phyloP scores from a whole-genome alignment of 2,113 vertebrate genomes.

The Festucalex cinctus region DNA sequence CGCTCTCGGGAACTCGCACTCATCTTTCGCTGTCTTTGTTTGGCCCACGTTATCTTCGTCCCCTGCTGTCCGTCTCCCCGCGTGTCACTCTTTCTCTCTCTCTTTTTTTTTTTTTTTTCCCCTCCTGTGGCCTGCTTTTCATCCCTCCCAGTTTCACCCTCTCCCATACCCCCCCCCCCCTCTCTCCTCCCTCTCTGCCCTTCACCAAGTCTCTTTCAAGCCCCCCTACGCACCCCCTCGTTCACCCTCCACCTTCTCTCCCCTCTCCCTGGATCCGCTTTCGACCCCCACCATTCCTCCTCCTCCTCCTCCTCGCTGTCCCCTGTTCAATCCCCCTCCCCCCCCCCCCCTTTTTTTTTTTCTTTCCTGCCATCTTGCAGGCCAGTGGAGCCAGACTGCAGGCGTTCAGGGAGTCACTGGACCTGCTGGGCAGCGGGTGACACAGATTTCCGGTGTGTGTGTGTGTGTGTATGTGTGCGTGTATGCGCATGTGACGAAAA shows the following conservation, averaged over 20 bases:
- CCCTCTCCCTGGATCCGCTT: slow-evolving; percentile 51
- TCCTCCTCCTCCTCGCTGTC: slow-evolving; percentile 25
- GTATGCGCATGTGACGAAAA: slow-evolving; percentile 17
- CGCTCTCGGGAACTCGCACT: slow-evolving; percentile 33
- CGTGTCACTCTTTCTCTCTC: slow-evolving; percentile 45
- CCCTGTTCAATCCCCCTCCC: slow-evolving; percentile 30
- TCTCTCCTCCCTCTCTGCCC: slow-evolving; percentile 34
- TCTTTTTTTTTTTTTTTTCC: too few relatives aligned
- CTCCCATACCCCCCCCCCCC: slow-evolving; percentile 40
- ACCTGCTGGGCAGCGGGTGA: slow-evolving; percentile 74
- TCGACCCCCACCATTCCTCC: slow-evolving; percentile 30
- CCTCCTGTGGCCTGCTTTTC: slow-evolving; percentile 61
- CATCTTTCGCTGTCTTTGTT: slow-evolving; percentile 58
- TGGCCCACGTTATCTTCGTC: slow-evolving; percentile 59
- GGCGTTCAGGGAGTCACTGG: slow-evolving; percentile 73
- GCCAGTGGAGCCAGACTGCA: slow-evolving; percentile 73
- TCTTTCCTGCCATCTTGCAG: slow-evolving; percentile 72
- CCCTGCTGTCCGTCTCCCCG: slow-evolving; percentile 63
- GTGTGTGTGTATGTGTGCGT: slow-evolving; percentile 14
- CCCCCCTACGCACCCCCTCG: slow-evolving; percentile 2
- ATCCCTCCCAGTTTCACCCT: slow-evolving; percentile 53
- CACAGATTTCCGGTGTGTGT: slow-evolving; percentile 67
- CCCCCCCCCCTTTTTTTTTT: too few relatives aligned
- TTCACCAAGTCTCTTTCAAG: slow-evolving; percentile 30
- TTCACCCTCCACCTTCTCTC: slow-evolving; percentile 31